phyloP scores from a whole-genome alignment of 1,140 invertebrate genomes.

The Drosophila rhopaloa region DNA sequence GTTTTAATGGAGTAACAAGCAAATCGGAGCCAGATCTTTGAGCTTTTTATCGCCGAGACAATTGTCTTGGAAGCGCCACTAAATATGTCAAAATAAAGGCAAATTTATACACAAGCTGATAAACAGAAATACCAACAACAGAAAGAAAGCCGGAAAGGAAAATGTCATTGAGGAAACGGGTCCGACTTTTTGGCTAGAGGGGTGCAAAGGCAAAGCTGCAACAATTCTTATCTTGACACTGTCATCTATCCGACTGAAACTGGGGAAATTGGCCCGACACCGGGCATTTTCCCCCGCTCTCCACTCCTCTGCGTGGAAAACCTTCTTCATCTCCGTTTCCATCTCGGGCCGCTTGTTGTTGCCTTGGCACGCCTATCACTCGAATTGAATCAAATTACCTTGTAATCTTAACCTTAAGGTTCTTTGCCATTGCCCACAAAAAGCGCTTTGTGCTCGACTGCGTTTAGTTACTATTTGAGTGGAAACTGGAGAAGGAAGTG shows the following conservation, averaged over 20 bases:
- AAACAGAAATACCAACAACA: conserved; percentile 32
- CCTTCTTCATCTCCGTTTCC: conserved; percentile 49
- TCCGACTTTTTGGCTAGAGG: conserved; percentile 42
- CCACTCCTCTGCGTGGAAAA: conserved; percentile 10
- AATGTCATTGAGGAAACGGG: conserved; percentile 9
- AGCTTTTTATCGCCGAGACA: conserved; percentile 55
- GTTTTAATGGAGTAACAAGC: conserved; percentile 66
- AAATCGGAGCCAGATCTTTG: conserved; percentile 32
- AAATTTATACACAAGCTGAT: conserved; percentile 81
- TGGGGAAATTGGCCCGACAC: conserved; percentile 71
- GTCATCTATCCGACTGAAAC: conserved; percentile 64
- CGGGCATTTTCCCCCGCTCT: conserved; percentile 29
- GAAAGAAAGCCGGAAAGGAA: conserved; percentile 30
- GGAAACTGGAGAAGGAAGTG: conserved; percentile 2
- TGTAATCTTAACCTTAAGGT: conserved; percentile 85
- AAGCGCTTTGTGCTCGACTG: conserved; percentile 74
- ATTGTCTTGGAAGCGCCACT: conserved; percentile 64
- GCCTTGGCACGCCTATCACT: conserved; percentile 82
- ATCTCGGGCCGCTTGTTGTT: conserved; percentile 53
- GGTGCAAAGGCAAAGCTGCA: conserved; percentile 58
- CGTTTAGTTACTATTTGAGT: conserved; percentile 81
- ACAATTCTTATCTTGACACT: conserved; percentile 77
- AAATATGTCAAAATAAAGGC: conserved; percentile 81
- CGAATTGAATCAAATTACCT: conserved; percentile 85
- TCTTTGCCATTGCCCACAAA: conserved; percentile 82